These are phyloP conservation scores for Eupithecia vulgata DNA, from an alignment of 2,888 invertebrate genomes.

Conservation along the genomic window DNA sequence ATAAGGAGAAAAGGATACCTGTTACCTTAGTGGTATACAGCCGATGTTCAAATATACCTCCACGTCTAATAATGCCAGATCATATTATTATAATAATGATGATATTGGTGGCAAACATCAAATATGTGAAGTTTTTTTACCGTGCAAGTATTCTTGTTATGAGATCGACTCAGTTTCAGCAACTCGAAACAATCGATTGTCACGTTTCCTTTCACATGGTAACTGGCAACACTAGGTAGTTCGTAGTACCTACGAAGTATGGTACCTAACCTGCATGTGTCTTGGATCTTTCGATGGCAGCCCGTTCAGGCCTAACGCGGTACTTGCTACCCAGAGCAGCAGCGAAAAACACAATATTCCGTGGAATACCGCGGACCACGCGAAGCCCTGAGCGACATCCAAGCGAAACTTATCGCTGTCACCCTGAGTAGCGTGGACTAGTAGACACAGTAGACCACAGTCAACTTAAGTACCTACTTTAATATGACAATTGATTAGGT, in stretches of 20 bases:
- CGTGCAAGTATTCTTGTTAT: neutral
- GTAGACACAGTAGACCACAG: no score
- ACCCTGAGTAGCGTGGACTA: neutral
- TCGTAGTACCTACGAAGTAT: neutral
- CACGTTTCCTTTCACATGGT: slow-evolving; percentile 2
- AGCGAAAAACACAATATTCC: neutral
- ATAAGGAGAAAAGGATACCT: no score
- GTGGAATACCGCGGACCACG: no score
- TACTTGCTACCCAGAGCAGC: neutral
- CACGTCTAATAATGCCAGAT: no score
- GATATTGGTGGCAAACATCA: no score
- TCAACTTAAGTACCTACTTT: no score
- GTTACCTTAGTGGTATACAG: no score
- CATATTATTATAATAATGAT: no score
- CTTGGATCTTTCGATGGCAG: no score
- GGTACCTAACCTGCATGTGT: no score
- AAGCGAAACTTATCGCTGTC: neutral
- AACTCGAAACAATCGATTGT: slow-evolving; percentile 2
- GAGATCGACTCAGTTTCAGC: slow-evolving; percentile 5
- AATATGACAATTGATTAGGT: no score
- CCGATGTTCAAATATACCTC: no score
- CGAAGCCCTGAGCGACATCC: neutral
- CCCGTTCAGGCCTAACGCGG: neutral
- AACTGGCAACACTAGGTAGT: neutral
- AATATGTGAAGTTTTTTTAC: neutral